Conservation (phyloP, 2,888 invertebrate genomes). For the Slavum lentiscoides region DNA sequence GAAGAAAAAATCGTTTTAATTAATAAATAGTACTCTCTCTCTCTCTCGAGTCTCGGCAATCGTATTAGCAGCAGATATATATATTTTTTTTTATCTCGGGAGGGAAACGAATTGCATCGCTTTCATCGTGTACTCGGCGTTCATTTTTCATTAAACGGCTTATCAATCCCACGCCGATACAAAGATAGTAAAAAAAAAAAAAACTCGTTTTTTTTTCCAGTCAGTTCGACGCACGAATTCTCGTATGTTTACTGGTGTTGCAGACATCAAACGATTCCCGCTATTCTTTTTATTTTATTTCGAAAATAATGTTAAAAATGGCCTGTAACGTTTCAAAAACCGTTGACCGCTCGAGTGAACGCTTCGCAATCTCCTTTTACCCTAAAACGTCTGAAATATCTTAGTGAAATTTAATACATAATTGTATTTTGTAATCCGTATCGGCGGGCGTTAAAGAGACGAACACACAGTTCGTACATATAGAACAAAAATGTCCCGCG, state of each 20-base stretch:
- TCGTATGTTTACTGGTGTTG: neutral
- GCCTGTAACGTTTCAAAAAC: slow-evolving; percentile 20
- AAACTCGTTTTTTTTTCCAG: slow-evolving; percentile 1
- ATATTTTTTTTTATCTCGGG: neutral
- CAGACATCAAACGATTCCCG: neutral
- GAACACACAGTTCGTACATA: too few relatives aligned
- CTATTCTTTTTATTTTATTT: neutral
- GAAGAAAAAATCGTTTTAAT: neutral
- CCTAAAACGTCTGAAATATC: too few relatives aligned
- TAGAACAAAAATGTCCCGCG: too few relatives aligned
- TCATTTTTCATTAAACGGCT: neutral
- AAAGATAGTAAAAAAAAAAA: too few relatives aligned
- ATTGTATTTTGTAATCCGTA: too few relatives aligned
- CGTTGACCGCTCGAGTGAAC: slow-evolving; percentile 15
- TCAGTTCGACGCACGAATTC: neutral
- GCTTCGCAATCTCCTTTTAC: too few relatives aligned
- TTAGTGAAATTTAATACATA: too few relatives aligned
- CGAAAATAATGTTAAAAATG: slow-evolving; percentile 8
- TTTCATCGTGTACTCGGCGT: neutral
- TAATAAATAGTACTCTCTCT: neutral
- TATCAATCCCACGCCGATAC: too few relatives aligned
- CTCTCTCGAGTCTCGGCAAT: too few relatives aligned
- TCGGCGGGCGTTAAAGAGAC: too few relatives aligned
- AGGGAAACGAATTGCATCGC: neutral
- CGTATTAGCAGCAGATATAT: too few relatives aligned